Conservation (phyloP, 2,797 vertebrate species). For the Spinus pinus region DNA sequence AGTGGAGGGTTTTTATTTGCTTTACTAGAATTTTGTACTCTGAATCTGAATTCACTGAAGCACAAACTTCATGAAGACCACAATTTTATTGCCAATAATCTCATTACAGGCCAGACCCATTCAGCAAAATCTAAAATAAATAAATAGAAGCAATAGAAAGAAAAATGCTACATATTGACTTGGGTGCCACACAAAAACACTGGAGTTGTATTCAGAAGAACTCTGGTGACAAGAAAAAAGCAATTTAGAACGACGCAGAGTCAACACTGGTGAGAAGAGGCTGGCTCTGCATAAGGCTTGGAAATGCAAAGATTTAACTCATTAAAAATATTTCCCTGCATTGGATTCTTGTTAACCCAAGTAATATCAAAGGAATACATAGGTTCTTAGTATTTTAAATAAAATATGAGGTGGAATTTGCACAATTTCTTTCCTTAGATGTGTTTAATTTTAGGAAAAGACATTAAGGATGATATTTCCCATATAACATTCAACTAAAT, state of each 20-base stretch:
- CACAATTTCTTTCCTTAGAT: background rate
- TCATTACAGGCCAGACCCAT: background rate
- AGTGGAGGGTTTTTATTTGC: background rate
- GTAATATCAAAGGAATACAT: background rate
- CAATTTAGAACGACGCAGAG: background rate
- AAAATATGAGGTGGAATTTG: background rate
- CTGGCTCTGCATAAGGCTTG: background rate
- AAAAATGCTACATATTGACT: background rate
- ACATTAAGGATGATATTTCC: background rate
- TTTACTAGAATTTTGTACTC: background rate
- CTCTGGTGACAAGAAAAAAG: background rate
- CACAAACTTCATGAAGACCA: background rate
- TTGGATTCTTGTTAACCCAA: background rate
- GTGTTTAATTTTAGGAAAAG: background rate
- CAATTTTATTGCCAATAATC: background rate
- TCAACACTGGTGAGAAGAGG: background rate
- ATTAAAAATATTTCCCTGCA: background rate
- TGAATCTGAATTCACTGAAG: background rate
- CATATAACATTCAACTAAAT: background rate
- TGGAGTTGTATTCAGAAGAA: background rate
- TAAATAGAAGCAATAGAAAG: background rate
- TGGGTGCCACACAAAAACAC: background rate
- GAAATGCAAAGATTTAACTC: background rate
- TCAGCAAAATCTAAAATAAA: background rate
- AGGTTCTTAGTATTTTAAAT: background rate